A percentile compares a stretch with the other conserved stretches of the same genome.
Evolutionary conservation across 2,888 invertebrate species (phyloP).

Genomic region (Xiphydria camelus): DNA sequence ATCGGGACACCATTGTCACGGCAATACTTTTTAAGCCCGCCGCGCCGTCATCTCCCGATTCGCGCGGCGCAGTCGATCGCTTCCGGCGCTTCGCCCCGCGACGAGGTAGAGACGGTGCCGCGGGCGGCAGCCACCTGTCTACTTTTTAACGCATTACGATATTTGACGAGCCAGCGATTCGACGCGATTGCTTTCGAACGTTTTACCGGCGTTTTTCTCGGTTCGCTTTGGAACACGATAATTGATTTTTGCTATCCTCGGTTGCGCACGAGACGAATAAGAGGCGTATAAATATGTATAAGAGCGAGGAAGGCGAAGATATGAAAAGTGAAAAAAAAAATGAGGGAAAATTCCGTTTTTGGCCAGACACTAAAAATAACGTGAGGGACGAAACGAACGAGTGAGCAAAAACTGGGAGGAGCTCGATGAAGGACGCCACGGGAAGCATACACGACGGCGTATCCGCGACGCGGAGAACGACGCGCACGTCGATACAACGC

Average conservation of each 20-base stretch:
- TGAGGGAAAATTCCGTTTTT: slow-evolving; percentile 44
- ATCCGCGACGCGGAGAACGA: too few relatives aligned
- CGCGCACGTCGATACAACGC: slow-evolving; percentile 4
- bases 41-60: slow-evolving; percentile 24
- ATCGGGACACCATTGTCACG: slow-evolving; percentile 47
- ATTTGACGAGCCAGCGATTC: slow-evolving; percentile 32
- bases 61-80: not conserved
- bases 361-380: slow-evolving; percentile 47
- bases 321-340: slow-evolving; percentile 9
- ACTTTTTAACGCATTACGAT: slow-evolving; percentile 52
- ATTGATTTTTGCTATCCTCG: slow-evolving; percentile 42
- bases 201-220: slow-evolving; percentile 50
- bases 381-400: slow-evolving; percentile 15
- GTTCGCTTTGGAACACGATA: slow-evolving; percentile 39
- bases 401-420: slow-evolving; percentile 4
- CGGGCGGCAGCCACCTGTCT: slow-evolving; percentile 38
- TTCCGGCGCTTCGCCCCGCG: too few relatives aligned
- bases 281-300: slow-evolving; percentile 18
- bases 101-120: not conserved
- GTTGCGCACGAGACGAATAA: slow-evolving; percentile 52
- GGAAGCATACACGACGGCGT: too few relatives aligned
- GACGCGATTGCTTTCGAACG: slow-evolving; percentile 32
- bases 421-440: too few relatives aligned
- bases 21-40: slow-evolving; percentile 45
- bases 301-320: slow-evolving; percentile 1